phyloP scores from a whole-genome alignment of 1,140 invertebrate genomes.

The Drosophila varians region DNA sequence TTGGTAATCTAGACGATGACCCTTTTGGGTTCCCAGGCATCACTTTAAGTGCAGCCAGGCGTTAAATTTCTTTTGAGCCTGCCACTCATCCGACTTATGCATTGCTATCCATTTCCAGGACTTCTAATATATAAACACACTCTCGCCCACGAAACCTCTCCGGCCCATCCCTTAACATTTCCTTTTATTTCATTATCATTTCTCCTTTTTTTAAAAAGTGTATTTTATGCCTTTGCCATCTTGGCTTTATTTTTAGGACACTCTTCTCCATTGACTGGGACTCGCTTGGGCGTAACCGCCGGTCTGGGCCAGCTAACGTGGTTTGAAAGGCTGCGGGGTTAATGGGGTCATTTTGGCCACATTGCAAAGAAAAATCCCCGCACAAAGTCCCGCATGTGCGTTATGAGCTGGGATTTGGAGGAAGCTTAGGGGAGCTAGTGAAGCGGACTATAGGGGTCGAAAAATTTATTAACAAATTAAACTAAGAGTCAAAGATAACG shows the following conservation, averaged over 20 bases:
- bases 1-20: conserved; percentile 49
- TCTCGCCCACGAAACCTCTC: background rate
- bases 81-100: conserved; percentile 59
- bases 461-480: conserved; percentile 38
- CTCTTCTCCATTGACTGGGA: conserved; percentile 34
- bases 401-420: conserved; percentile 34
- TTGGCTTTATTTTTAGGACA: conserved; percentile 54
- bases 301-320: conserved; percentile 1
- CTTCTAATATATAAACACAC: conserved; percentile 2
- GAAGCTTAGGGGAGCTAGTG: conserved; percentile 23
- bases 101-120: conserved; percentile 41
- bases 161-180: background rate
- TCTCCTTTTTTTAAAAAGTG: conserved; percentile 45
- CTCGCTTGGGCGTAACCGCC: conserved; percentile 18
- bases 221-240: conserved; percentile 51
- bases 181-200: conserved; percentile 47
- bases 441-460: conserved; percentile 14
- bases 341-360: conserved; percentile 58
- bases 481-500: background rate
- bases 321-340: conserved; percentile 31
- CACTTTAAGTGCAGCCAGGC: conserved; percentile 73
- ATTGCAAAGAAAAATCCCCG: conserved; percentile 18
- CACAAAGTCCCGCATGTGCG: conserved; percentile 34
- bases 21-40: conserved; percentile 38
- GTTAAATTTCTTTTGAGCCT: conserved; percentile 75